phyloP scores from a whole-genome alignment of 2,797 vertebrate species.

The Tenualosa thibaudeaui region DNA sequence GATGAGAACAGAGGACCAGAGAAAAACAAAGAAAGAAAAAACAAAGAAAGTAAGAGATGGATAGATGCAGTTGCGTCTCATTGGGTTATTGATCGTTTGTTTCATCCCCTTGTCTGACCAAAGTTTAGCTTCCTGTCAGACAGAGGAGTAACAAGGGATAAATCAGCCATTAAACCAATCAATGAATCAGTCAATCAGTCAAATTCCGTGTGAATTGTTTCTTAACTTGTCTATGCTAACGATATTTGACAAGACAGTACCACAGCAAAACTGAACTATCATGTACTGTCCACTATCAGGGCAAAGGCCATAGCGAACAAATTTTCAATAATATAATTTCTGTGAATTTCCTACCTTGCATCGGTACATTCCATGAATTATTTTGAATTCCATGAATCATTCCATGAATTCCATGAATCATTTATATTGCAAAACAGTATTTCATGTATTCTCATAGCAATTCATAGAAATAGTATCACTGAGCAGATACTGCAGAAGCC shows the following conservation, averaged over 20 bases:
- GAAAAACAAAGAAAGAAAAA: not conserved
- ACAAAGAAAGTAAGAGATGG: not conserved
- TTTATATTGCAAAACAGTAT: no score
- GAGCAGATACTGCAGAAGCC: no score
- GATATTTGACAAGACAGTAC: not conserved
- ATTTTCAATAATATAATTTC: no score
- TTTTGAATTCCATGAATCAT: no score
- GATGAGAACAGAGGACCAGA: constrained; percentile 41
- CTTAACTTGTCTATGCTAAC: not conserved
- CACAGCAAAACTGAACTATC: no score
- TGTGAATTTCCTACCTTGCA: not conserved
- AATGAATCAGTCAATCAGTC: not conserved
- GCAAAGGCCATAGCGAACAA: not conserved
- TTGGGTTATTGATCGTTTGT: not conserved
- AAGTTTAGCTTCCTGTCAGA: constrained; percentile 5
- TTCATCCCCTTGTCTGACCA: not conserved
- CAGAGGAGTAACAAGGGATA: not conserved
- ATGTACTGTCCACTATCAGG: not conserved
- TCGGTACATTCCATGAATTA: not conserved
- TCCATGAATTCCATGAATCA: no score
- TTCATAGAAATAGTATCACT: no score
- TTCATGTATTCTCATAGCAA: no score
- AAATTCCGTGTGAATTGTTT: not conserved
- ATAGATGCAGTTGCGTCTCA: not conserved
- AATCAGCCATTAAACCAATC: not conserved